A percentile compares a stretch with the other conserved stretches of the same genome.
phyloP scores from a whole-genome alignment of 2,113 vertebrate species.

The Ammodytes marinus region DNA sequence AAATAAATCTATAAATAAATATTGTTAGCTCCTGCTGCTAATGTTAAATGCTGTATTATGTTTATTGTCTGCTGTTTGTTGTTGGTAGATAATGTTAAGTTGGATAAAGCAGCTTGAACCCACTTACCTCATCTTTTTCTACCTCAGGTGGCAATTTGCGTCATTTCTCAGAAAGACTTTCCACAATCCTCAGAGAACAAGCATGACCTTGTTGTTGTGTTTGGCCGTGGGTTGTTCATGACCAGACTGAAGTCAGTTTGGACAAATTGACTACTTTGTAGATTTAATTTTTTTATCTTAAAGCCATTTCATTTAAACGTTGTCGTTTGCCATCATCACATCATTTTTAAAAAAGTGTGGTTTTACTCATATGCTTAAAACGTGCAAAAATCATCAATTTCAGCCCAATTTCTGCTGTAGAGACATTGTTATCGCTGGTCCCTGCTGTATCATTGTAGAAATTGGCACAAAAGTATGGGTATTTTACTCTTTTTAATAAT shows the following conservation, averaged over 20 bases:
- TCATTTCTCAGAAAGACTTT: constrained; percentile 43
- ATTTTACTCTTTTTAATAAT: not conserved
- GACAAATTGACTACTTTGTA: constrained; percentile 23
- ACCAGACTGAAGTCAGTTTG: constrained; percentile 33
- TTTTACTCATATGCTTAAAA: not conserved
- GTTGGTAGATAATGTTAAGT: too few relatives aligned
- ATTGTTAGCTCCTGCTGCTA: too few relatives aligned
- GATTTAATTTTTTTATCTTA: too few relatives aligned
- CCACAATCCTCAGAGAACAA: constrained; percentile 42
- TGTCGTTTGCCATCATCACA: not conserved
- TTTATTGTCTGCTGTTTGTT: too few relatives aligned
- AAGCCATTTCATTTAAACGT: constrained; percentile 20
- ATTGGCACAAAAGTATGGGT: not conserved
- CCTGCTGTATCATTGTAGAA: constrained; percentile 7
- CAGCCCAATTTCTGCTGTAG: not conserved
- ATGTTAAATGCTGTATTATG: too few relatives aligned
- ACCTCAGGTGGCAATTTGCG: constrained; percentile 42
- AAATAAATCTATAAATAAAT: too few relatives aligned
- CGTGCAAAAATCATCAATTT: not conserved
- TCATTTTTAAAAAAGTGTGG: not conserved
- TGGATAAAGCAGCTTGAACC: not conserved
- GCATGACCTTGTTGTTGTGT: constrained; percentile 52
- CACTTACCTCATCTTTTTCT: constrained; percentile 39
- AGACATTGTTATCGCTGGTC: not conserved
- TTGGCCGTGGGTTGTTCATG: constrained; percentile 36